These are phyloP conservation scores for Lepidurus arcticus DNA, from an alignment of 1,140 invertebrate species.

Conservation along the genomic window DNA sequence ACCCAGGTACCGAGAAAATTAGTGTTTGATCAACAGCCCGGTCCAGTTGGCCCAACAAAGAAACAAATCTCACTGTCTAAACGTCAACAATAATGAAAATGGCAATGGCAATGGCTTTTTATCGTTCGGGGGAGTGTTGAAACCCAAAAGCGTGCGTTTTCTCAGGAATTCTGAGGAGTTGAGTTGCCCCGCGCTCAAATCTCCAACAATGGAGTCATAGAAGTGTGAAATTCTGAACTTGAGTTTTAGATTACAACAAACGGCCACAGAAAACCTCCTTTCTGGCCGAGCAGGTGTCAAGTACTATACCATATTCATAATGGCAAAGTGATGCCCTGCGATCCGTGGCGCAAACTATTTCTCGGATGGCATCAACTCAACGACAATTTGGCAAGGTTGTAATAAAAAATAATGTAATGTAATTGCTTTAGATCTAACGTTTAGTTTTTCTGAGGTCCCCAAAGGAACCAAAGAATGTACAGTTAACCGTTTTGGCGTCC, in stretches of 20 bases:
- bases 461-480: neutral
- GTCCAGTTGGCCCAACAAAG: conserved; percentile 1
- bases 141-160: neutral
- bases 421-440: neutral
- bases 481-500: neutral
- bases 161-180: neutral
- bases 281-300: neutral
- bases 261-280: neutral
- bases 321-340: neutral
- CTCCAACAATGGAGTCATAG: neutral
- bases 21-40: neutral
- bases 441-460: neutral
- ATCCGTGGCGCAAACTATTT: neutral
- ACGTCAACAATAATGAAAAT: neutral
- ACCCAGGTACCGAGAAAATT: neutral
- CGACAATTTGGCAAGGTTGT: neutral
- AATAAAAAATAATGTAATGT: neutral
- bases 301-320: neutral
- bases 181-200: neutral
- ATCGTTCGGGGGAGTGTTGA: neutral
- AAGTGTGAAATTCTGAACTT: neutral
- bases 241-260: neutral
- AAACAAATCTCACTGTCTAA: neutral
- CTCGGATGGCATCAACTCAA: neutral
- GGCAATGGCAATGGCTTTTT: neutral